Percentiles rank a stretch among this genome's conserved stretches.
These are phyloP conservation scores for Mizuhopecten yessoensis DNA, from an alignment of 1,140 invertebrate species.

Conservation along the genomic window DNA sequence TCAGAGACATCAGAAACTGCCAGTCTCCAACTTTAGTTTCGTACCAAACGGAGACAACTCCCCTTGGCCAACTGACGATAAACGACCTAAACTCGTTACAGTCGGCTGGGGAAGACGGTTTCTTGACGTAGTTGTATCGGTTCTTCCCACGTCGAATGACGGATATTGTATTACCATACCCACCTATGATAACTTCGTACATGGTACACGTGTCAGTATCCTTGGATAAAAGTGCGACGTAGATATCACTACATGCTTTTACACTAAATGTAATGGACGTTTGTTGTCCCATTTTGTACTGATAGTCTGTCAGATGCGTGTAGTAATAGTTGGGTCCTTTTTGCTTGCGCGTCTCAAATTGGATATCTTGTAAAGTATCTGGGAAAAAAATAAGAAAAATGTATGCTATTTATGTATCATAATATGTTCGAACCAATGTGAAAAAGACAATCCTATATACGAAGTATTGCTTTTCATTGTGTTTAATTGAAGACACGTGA, in stretches of 20 bases:
- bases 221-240: background rate
- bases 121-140: background rate
- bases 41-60: background rate
- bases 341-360: background rate
- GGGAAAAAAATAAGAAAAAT: too few species aligned
- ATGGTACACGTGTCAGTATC: background rate
- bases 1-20: background rate
- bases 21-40: background rate
- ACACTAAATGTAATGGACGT: background rate
- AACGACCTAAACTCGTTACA: background rate
- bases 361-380: background rate
- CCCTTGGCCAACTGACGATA: background rate
- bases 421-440: too few species aligned
- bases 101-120: background rate
- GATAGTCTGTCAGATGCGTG: background rate
- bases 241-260: background rate
- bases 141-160: background rate
- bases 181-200: slow-evolving; percentile 3
- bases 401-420: too few species aligned
- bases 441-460: too few species aligned
- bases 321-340: background rate
- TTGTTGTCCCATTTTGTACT: background rate
- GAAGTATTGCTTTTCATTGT: too few species aligned
- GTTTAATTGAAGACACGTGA: too few species aligned
- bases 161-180: background rate